A percentile compares a stretch with the other conserved stretches of the same genome.
Evolutionary conservation across 2,113 vertebrate genomes (phyloP).

Genomic region (Protobothrops flavoviridis): DNA sequence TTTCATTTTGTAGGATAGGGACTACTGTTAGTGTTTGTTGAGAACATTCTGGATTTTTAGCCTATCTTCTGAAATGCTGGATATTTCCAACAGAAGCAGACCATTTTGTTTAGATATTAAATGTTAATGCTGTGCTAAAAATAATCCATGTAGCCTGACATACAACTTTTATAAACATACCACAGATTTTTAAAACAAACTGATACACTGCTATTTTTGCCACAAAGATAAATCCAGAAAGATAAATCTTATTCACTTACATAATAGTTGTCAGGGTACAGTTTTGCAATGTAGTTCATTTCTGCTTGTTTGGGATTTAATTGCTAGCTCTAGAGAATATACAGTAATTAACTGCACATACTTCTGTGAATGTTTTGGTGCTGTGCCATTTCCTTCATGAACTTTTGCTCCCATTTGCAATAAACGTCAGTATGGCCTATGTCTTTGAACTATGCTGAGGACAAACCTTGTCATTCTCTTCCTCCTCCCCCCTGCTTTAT

Average conservation of each 20-base stretch:
- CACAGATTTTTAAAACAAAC: background rate
- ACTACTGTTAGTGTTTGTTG: background rate
- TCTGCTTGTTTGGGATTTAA: conserved; percentile 29
- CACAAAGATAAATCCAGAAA: background rate
- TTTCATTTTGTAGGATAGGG: background rate
- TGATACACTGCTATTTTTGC: background rate
- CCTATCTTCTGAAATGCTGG: background rate
- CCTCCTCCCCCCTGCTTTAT: background rate
- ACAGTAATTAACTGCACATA: conserved; percentile 18
- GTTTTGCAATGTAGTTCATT: background rate
- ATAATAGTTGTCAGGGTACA: background rate
- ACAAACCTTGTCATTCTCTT: background rate
- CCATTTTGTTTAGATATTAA: background rate
- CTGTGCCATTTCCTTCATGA: conserved; percentile 19
- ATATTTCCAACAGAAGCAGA: background rate
- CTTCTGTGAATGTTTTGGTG: conserved; percentile 32
- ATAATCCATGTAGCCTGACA: background rate
- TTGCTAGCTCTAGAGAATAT: background rate
- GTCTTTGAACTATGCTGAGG: conserved; percentile 30
- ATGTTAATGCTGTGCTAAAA: background rate
- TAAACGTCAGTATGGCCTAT: conserved; percentile 18
- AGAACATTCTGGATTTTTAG: background rate
- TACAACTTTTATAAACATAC: background rate
- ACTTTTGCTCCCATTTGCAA: conserved; percentile 26
- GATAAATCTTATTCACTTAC: background rate